These are phyloP conservation scores for Camponotus fellah DNA, from an alignment of 2,888 invertebrate genomes.

Conservation along the genomic window DNA sequence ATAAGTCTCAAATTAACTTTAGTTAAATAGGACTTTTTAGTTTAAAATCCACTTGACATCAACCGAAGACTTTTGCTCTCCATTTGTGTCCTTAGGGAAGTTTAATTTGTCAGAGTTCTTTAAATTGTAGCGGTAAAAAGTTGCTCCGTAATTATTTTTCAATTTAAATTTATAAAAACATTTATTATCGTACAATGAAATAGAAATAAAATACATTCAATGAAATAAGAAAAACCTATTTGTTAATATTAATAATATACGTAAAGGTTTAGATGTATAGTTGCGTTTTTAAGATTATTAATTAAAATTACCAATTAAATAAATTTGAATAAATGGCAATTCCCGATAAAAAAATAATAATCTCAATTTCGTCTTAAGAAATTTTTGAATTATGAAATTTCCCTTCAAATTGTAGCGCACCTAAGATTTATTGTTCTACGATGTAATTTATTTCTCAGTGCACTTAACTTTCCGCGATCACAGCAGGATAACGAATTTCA, in stretches of 20 bases:
- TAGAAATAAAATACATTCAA: not conserved
- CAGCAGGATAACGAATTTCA: conserved; percentile 13
- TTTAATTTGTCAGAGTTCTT: conserved; percentile 35
- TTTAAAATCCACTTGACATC: conserved; percentile 34
- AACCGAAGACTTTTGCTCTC: conserved; percentile 24
- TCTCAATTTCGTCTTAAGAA: not conserved
- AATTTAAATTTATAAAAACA: not conserved
- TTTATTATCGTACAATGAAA: not conserved
- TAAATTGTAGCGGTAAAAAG: not conserved
- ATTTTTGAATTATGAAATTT: not conserved
- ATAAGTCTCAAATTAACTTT: conserved; percentile 32
- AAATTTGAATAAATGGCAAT: not conserved
- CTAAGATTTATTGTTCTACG: not conserved
- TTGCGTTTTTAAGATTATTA: not conserved
- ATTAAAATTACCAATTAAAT: not conserved
- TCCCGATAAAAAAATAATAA: not conserved
- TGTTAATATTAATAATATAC: not conserved
- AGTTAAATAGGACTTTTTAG: conserved; percentile 37
- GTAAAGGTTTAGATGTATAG: not conserved
- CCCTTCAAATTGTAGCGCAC: not conserved
- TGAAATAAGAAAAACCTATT: not conserved
- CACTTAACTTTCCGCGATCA: conserved; percentile 11
- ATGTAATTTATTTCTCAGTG: conserved; percentile 16
- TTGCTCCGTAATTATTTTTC: not conserved
- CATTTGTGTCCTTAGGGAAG: conserved; percentile 20